These are phyloP conservation scores for Siniperca obscura DNA, from an alignment of 2,797 vertebrate species.

Conservation along the genomic window DNA sequence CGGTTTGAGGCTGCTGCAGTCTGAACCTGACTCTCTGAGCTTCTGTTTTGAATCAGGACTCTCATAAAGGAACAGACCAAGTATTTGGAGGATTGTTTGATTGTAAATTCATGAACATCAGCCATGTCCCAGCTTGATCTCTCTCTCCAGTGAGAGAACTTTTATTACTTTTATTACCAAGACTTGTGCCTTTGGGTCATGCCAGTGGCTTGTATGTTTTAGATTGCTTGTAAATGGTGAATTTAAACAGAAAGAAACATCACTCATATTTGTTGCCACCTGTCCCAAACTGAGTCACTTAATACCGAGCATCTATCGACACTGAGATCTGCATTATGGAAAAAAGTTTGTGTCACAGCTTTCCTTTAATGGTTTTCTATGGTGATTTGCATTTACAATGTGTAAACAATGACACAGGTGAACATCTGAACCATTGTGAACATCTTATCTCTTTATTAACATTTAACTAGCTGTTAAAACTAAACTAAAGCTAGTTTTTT, in stretches of 20 bases:
- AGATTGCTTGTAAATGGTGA: slow-evolving; percentile 43
- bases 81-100: slow-evolving; percentile 30
- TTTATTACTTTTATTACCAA: slow-evolving; percentile 19
- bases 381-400: background rate
- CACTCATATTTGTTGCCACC: slow-evolving; percentile 4
- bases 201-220: slow-evolving; percentile 16
- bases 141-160: slow-evolving; percentile 5
- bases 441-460: background rate
- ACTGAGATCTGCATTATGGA: background rate
- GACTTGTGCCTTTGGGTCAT: slow-evolving; percentile 28
- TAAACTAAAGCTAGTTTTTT: too few relatives aligned
- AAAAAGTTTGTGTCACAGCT: background rate
- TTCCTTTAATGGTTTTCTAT: background rate
- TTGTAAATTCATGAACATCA: slow-evolving; percentile 30
- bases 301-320: background rate
- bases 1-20: slow-evolving; percentile 63
- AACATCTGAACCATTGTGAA: background rate
- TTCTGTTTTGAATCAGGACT: slow-evolving; percentile 60
- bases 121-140: slow-evolving; percentile 21
- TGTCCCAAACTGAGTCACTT: background rate
- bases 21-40: slow-evolving; percentile 31
- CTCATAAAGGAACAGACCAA: slow-evolving; percentile 26
- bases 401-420: background rate
- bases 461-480: background rate
- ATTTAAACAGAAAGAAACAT: background rate